Evolutionary conservation across 2,797 vertebrate genomes (phyloP).

Genomic region (Cynodonichthys magdalenae): DNA sequence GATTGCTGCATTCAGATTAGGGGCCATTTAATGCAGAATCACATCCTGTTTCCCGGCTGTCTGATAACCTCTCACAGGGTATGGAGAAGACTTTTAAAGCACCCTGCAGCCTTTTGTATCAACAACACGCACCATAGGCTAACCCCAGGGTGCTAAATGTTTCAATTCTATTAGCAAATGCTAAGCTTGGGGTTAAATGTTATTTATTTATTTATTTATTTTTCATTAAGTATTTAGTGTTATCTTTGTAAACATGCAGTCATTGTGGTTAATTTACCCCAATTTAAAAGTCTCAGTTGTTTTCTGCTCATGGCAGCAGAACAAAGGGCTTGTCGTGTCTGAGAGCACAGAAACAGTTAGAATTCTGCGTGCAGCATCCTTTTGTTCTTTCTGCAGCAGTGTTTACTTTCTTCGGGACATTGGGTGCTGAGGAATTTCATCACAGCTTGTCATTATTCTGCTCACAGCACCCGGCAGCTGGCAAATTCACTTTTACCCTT

Average conservation of each 20-base stretch:
- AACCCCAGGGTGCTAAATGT: constrained; percentile 39
- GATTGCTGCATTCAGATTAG: constrained; percentile 75
- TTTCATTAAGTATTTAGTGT: background rate
- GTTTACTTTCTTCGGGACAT: constrained; percentile 59
- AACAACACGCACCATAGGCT: constrained; percentile 8
- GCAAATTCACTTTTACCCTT: constrained; percentile 74
- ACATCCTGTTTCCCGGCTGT: constrained; percentile 56
- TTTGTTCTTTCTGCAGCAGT: constrained; percentile 50
- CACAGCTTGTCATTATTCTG: constrained; percentile 74
- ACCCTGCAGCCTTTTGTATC: constrained; percentile 24
- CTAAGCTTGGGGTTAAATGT: constrained; percentile 28
- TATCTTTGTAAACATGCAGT: background rate
- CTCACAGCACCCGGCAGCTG: constrained; percentile 66
- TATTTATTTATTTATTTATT: constrained; percentile 33
- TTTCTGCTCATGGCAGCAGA: constrained; percentile 18
- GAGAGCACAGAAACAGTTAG: constrained; percentile 21
- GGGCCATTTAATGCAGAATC: constrained; percentile 77
- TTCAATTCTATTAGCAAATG: constrained; percentile 42
- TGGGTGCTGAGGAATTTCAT: constrained; percentile 63
- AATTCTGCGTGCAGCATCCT: constrained; percentile 20
- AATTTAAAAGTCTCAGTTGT: constrained; percentile 18
- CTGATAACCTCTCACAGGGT: constrained; percentile 52
- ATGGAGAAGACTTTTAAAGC: constrained; percentile 44
- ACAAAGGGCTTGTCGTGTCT: background rate
- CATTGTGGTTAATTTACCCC: constrained; percentile 7